phyloP scores from a whole-genome alignment of 2,113 vertebrate genomes.

The Ceyx melanurus region DNA sequence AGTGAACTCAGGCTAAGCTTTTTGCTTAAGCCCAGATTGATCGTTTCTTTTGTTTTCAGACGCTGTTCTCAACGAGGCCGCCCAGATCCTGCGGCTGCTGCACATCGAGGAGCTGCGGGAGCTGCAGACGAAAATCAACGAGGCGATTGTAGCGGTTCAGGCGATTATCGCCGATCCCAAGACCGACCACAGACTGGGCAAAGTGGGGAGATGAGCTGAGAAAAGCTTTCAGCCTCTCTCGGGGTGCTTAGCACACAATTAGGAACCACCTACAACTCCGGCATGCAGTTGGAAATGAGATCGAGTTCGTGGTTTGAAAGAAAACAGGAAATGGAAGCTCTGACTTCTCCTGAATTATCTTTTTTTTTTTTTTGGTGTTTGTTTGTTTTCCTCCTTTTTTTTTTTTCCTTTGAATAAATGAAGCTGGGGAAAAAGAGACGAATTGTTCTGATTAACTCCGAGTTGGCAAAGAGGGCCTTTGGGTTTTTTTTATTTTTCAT shows the following conservation, averaged over 20 bases:
- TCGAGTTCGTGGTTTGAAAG: slow-evolving; percentile 29
- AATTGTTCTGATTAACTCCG: background rate
- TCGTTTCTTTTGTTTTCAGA: slow-evolving; percentile 74
- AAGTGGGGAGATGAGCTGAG: slow-evolving; percentile 91
- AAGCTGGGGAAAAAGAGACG: slow-evolving; percentile 28
- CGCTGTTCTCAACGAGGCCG: slow-evolving; percentile 94
- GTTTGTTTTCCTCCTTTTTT: too few relatives aligned
- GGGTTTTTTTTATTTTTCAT: background rate
- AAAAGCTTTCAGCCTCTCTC: background rate
- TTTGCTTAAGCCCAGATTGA: background rate
- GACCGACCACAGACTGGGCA: slow-evolving; percentile 97
- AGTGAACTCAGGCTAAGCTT: background rate
- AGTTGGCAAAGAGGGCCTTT: background rate
- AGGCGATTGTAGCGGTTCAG: slow-evolving; percentile 97
- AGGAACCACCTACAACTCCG: background rate
- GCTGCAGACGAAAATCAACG: slow-evolving; percentile 95
- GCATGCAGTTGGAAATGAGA: slow-evolving; percentile 58
- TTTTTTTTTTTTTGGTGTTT: background rate
- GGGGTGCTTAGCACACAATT: background rate
- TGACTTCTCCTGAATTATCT: slow-evolving; percentile 9
- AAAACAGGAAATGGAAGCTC: slow-evolving; percentile 48
- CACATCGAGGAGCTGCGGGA: slow-evolving; percentile 97
- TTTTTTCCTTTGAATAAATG: slow-evolving; percentile 70
- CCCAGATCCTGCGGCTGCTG: slow-evolving; percentile 91
- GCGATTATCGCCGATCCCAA: slow-evolving; percentile 97